Evolutionary conservation across 1,140 invertebrate genomes (phyloP), one percentile per base, ranked within the genome.

Genomic region (Megalopta genalis): DNA sequence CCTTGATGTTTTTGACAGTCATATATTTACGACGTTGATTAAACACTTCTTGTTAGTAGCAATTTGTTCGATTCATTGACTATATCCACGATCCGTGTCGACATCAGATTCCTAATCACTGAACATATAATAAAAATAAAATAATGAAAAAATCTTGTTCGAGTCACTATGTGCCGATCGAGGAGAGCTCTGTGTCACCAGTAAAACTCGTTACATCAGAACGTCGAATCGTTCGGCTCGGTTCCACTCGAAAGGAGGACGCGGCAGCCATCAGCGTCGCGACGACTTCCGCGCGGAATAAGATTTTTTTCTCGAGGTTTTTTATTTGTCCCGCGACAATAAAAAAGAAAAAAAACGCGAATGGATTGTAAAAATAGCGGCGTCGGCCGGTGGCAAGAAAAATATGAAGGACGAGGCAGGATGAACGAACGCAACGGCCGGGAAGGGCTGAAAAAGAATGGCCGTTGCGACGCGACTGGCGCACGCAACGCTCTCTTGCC

Each of bases 221-320:
- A 2, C 21, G 21, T 54, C 18, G 49, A 52, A 52, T 18, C 5
- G 49, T 52, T 52, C 49, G 4, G 5, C 49, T 16, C 16, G 5
- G 16, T 52, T 52, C 49, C 49, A 52, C 2, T 6, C 14, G 5
- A 18, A 16, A 18, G 14, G 49, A 5, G 49, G 49, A 52, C 16
- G 18, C 16, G 16, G 16, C 49, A 1, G 49, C 16, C 49, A 52
- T 18, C 49, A 21, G 14, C 49, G 49, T 32, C 5, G 57, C 66
- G 25, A 27, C 63, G 86, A 86, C 87, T 84, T 84, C 80, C 81
- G 67, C 65, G 78, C 76, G 71, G 83, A 85, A 86, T 87, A 81
- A 89, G 78, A 89, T 89, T 89, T 85, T 82, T 60, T 77, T 60
- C 16, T 60, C 16, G 14, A 7, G 4, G 49, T 16, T 52, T 21